Percentiles rank a stretch among this genome's conserved stretches.
Conservation (phyloP, 2,797 vertebrate species). For the Glyptemys insculpta region DNA sequence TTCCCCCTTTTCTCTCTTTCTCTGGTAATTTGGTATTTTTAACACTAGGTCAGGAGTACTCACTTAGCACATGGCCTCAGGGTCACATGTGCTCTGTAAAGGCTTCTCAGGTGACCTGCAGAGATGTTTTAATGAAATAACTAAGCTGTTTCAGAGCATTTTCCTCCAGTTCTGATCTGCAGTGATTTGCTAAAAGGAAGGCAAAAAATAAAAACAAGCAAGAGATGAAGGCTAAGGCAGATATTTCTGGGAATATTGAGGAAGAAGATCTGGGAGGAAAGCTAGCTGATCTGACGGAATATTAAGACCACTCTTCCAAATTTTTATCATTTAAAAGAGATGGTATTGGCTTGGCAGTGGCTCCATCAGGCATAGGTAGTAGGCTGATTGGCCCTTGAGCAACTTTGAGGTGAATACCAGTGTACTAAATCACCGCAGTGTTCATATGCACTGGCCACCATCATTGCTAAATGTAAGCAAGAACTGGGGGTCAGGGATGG, state of each 20-base stretch:
- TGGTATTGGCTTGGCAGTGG: not conserved
- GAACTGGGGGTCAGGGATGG: not conserved
- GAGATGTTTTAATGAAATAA: not conserved
- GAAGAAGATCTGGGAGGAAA: not conserved
- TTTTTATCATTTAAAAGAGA: rapidly evolving
- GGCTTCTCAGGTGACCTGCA: not conserved
- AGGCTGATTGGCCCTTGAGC: not conserved
- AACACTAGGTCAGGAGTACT: not conserved
- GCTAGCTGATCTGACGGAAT: not conserved
- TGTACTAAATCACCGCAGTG: not conserved
- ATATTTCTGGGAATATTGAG: not conserved
- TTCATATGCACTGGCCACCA: not conserved
- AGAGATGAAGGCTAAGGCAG: not conserved
- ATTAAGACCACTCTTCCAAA: not conserved
- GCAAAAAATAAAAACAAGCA: not conserved
- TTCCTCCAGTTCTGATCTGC: rapidly evolving
- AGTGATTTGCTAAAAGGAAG: not conserved
- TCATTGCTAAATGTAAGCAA: not conserved
- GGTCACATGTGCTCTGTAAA: not conserved
- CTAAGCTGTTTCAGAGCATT: not conserved
- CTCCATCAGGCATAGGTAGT: not conserved
- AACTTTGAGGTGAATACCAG: not conserved
- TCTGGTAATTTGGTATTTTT: rapidly evolving
- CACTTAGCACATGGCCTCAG: not conserved
- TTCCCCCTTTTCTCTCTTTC: not conserved